Base-by-base conservation (phyloP, 92 coral and sea anemone species). In the Bergia puertoricense region DNA sequence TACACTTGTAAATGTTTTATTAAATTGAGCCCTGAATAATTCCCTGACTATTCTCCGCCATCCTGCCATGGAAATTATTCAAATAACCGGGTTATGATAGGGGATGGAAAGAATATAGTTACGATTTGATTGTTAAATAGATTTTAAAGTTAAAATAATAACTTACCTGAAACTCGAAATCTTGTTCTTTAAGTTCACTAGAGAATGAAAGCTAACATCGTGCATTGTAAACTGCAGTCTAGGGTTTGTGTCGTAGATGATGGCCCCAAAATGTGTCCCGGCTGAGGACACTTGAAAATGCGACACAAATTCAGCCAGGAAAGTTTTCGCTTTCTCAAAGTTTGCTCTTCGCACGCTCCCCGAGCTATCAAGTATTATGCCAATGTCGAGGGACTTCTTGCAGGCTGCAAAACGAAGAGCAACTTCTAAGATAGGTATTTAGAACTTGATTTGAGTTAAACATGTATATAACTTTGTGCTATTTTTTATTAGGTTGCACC, bases 301-400 rank as follows among this genome's bases (percentile, higher is more conserved):
- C 16, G 90, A 81, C 6, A 90, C 88, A 6, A 90, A 71, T 0
- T 75, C 79, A 0, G 79, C 48, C 18, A 90, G 79, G 85, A 90
- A 90, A 18, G 79, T 44, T 11, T 86, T 89, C 13, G 88, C 90
- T 75, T 93, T 90, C 15, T 74, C 73, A 76, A 91, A 93, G 88
- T 91, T 81, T 5, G 8, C 46, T 68, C 48, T 67, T 10, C 79
- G 39, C 18, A 93, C 93, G 78, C 95, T 93, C 1, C 93, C 95
- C 4, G 96, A 93, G n/a, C 91, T 93, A 41, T 93, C 96, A 9
- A 93, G 89, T 45, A 93, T 79, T 44, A 93, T 77, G 14, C 93
- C 96, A 43, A 89, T 74, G 74, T 93, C 96, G 22, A 93, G 57
- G 37, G 96, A 90, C 39, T 86, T 92, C 42, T 85, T 86, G 76